phyloP scores from a whole-genome alignment of 2,797 vertebrate species.

The Taeniopygia guttata region DNA sequence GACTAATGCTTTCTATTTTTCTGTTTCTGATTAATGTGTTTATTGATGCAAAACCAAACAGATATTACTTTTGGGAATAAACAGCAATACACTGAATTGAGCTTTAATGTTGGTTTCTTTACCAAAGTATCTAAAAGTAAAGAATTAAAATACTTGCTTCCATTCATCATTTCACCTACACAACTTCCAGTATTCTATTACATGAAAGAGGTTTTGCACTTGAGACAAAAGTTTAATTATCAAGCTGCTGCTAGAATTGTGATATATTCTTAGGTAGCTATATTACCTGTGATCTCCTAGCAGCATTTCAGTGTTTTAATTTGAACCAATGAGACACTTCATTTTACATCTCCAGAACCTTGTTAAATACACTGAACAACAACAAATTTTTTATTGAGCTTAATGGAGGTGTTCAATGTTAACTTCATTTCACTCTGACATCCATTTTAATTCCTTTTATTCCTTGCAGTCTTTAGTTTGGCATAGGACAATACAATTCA shows the following conservation, averaged over 20 bases:
- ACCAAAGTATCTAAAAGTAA: not conserved
- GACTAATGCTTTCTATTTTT: slow-evolving; percentile 45
- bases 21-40: slow-evolving; percentile 44
- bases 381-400: slow-evolving; percentile 21
- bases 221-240: slow-evolving; percentile 37
- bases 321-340: not conserved
- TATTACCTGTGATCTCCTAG: not conserved
- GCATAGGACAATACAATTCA: slow-evolving; percentile 6
- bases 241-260: not conserved
- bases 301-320: slow-evolving; percentile 11
- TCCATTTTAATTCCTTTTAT: slow-evolving; percentile 21
- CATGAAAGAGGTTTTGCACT: not conserved
- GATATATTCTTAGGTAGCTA: not conserved
- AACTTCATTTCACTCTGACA: slow-evolving; percentile 5
- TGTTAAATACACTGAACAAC: slow-evolving; percentile 13
- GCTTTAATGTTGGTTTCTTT: not conserved
- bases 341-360: not conserved
- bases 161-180: slow-evolving; percentile 39
- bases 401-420: not conserved
- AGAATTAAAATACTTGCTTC: slow-evolving; percentile 15
- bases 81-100: not conserved
- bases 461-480: not conserved
- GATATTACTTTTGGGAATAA: slow-evolving; percentile 12
- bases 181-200: not conserved
- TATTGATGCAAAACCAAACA: slow-evolving; percentile 41